Conservation (phyloP, 2,113 vertebrate species). For the Pseudorectes ferrugineus region DNA sequence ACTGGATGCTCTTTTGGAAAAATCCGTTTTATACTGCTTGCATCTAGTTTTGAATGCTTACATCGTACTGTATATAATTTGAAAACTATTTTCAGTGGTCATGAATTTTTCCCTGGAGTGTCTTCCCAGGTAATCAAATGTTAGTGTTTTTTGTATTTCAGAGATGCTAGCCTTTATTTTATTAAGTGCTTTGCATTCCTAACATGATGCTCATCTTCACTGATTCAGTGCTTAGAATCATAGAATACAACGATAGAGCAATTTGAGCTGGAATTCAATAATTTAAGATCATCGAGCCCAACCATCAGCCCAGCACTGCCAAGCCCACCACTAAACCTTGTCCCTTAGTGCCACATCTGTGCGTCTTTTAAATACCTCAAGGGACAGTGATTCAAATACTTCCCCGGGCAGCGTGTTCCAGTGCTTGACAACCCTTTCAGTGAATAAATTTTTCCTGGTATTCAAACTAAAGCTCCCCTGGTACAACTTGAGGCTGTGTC, state of each 20-base stretch:
- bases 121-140: slow-evolving; percentile 11
- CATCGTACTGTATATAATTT: background rate
- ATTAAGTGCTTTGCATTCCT: slow-evolving; percentile 31
- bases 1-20: background rate
- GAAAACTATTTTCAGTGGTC: slow-evolving; percentile 18
- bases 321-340: background rate
- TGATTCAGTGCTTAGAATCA: background rate
- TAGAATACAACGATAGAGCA: background rate
- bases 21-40: background rate
- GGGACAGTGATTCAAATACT: background rate
- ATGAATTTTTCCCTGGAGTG: background rate
- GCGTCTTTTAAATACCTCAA: background rate
- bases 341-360: too few species aligned
- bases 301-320: background rate
- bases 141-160: background rate
- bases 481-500: background rate
- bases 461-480: background rate
- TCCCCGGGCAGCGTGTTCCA: background rate
- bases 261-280: background rate
- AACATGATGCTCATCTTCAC: background rate
- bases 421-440: background rate
- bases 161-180: slow-evolving; percentile 14
- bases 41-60: background rate
- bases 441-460: background rate
- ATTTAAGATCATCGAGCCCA: background rate